A percentile compares a stretch with the other conserved stretches of the same genome.
Conservation (phyloP, 2,797 vertebrate species). For the Alca torda region DNA sequence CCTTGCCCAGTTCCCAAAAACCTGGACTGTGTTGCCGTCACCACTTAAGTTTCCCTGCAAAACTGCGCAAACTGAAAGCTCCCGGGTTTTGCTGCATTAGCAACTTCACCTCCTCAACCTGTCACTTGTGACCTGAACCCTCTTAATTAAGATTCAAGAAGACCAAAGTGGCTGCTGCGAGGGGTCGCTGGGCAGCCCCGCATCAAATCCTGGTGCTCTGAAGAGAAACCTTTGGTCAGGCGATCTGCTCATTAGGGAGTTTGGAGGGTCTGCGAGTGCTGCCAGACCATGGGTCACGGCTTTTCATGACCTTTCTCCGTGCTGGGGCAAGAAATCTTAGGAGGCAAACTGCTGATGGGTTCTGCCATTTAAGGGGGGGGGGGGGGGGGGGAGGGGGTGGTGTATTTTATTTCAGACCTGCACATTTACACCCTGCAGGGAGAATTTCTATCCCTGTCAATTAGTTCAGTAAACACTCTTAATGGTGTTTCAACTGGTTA, state of each 20-base stretch:
- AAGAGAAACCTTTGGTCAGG: neutral
- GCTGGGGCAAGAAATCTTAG: neutral
- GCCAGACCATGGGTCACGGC: rapidly evolving
- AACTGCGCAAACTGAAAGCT: neutral
- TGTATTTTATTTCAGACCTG: neutral
- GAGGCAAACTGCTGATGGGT: neutral
- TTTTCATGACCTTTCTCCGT: neutral
- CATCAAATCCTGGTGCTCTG: neutral
- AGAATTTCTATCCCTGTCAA: neutral
- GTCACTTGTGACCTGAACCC: neutral
- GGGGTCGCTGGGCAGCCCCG: rapidly evolving
- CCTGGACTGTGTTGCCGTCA: neutral
- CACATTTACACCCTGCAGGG: neutral
- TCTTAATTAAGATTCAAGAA: neutral
- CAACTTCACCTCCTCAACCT: neutral
- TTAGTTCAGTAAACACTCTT: neutral
- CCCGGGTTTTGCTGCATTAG: neutral
- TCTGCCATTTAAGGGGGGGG: rapidly evolving
- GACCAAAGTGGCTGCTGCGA: neutral
- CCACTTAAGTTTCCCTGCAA: neutral
- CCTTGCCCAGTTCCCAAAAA: neutral
- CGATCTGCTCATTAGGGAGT: neutral
- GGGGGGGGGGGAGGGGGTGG: too few species aligned
- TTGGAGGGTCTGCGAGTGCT: too few species aligned
- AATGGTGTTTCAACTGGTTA: neutral